Base-by-base conservation (phyloP, 53 echinoderm and acorn worm genomes). In the Zoroaster sp. region DNA sequence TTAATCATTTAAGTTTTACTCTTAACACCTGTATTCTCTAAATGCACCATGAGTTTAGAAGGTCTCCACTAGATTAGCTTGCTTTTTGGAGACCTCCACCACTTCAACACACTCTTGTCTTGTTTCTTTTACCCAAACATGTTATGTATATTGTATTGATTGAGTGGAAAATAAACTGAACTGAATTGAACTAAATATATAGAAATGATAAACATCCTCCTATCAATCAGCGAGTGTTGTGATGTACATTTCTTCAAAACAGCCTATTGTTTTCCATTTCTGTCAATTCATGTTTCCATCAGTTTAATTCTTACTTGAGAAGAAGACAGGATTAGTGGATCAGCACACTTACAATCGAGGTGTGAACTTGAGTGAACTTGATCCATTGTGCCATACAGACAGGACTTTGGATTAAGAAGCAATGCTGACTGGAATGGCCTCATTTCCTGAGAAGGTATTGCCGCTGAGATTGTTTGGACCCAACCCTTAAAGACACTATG, bases 361-460 rank as follows among this genome's bases (percentile, higher is more conserved):
- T 33, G 68, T 81, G 81, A 67, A 43, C 66, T 37, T 10, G 15
- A 12, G 44, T 67, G 81, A 67, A 37, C 42, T 81, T 81, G 66
- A 81, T 67, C 42, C 10, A 30, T 17, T 67, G 38, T 81, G 81
- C 67, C 81, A 81, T 31, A 12, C 66, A 67, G 67, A 81, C 68
- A 81, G 81, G 66, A 67, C 67, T 55, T 9, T 53, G 79, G 23
- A 21, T 78, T 37, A 55, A 39, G 59, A 55, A 63, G 55, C 37
- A 14, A 21, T 37, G 55, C 78, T 78, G 63, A 78, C 78, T 78
- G 53, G 78, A 59, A 37, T 78, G 78, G 37, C 78, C 39, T 78
- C 36, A 63, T 54, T 78, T 78, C 78, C 78, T 78, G 78, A 78
- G 55, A 20, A 78, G 78, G 78, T 54, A 78, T 55, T 78, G 78